These are phyloP conservation scores for Monomorium pharaonis DNA, from an alignment of 1,140 invertebrate species.

Conservation along the genomic window DNA sequence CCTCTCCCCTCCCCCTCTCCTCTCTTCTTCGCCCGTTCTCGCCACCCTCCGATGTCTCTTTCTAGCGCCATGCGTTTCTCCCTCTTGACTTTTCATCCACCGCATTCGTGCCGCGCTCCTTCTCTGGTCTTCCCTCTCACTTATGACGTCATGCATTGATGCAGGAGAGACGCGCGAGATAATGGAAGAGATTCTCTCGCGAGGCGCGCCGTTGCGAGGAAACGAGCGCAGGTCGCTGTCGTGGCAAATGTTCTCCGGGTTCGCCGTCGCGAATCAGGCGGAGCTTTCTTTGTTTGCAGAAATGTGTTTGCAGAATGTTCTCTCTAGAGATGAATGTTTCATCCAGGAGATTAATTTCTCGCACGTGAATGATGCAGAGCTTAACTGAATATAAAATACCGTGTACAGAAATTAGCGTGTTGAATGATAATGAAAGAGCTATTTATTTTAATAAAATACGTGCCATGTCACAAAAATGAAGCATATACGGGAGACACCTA, in stretches of 20 bases:
- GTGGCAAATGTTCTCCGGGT: neutral
- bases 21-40: neutral
- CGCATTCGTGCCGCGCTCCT: constrained; percentile 13
- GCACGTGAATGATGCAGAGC: neutral
- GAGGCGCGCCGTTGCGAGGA: constrained; percentile 23
- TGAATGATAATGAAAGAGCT: neutral
- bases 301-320: constrained; percentile 17
- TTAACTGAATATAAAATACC: neutral
- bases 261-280: neutral
- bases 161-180: constrained; percentile 42
- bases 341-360: constrained; percentile 23
- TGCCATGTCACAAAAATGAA: neutral
- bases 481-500: neutral
- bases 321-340: constrained; percentile 18
- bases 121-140: constrained; percentile 33
- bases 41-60: constrained; percentile 8
- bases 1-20: neutral
- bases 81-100: constrained; percentile 57
- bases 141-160: constrained; percentile 58
- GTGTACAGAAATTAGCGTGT: neutral
- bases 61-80: constrained; percentile 32
- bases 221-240: constrained; percentile 16
- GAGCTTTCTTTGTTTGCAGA: constrained; percentile 16
- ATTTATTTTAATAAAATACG: constrained; percentile 5
- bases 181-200: constrained; percentile 29